Conservation (phyloP, 2,113 vertebrate genomes). For the Dicaeum eximium region DNA sequence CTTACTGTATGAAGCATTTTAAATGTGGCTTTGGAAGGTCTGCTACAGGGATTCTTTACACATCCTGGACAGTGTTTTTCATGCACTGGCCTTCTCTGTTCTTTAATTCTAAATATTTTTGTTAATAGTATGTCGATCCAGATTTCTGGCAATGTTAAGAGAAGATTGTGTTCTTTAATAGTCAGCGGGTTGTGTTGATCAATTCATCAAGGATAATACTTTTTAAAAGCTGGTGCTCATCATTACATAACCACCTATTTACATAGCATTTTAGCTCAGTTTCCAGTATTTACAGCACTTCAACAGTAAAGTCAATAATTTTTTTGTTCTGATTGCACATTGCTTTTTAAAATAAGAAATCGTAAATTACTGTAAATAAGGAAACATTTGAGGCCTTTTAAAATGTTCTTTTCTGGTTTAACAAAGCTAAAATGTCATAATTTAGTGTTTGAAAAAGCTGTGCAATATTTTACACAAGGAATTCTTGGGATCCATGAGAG, state of each 20-base stretch:
- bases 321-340: not conserved
- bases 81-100: not conserved
- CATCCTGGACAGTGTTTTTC: not conserved
- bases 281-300: not conserved
- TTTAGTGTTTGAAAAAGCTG: not conserved
- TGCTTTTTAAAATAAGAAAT: not conserved
- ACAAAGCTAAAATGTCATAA: not conserved
- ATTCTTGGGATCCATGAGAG: not conserved
- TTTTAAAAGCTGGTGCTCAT: not conserved
- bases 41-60: not conserved
- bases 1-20: not conserved
- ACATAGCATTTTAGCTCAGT: rapidly evolving
- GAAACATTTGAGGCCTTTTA: not conserved
- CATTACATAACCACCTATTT: not conserved
- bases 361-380: not conserved
- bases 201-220: not conserved
- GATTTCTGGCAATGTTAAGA: not conserved
- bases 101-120: not conserved
- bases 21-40: not conserved
- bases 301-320: not conserved
- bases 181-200: not conserved
- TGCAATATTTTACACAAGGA: not conserved
- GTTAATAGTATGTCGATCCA: not conserved
- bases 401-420: not conserved
- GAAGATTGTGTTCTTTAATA: not conserved